A percentile compares a stretch with the other conserved stretches of the same genome.
Evolutionary conservation across 35 echinoderm and acorn worm species (phyloP).

Genomic region (Diadema setosum): DNA sequence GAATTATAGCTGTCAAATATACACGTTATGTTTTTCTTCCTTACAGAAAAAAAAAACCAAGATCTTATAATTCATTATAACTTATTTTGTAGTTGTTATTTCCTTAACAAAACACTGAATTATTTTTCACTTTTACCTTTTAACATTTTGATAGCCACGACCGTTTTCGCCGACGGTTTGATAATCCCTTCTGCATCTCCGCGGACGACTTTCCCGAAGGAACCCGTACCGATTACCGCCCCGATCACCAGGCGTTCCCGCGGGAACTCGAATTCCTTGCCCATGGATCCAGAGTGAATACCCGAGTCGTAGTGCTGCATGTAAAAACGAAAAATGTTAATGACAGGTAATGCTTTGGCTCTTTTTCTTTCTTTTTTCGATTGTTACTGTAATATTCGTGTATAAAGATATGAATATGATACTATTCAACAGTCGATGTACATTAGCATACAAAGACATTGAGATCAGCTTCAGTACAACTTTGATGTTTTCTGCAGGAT

Average conservation of each 20-base stretch:
- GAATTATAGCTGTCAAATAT: too few species aligned
- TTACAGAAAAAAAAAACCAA: neutral
- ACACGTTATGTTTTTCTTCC: neutral
- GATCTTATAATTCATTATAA: too few species aligned
- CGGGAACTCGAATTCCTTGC: constrained; percentile 49
- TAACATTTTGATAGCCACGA: constrained; percentile 67
- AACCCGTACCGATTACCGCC: constrained; percentile 46
- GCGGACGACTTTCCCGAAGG: constrained; percentile 52
- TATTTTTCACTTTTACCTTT: constrained; percentile 61
- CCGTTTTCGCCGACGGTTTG: neutral
- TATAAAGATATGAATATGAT: too few species aligned
- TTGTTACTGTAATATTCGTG: too few species aligned
- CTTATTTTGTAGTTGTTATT: neutral
- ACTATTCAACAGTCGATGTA: too few species aligned
- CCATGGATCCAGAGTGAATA: neutral
- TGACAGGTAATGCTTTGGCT: too few species aligned
- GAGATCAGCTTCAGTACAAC: too few species aligned
- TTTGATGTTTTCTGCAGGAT: too few species aligned
- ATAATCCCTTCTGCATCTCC: constrained; percentile 67
- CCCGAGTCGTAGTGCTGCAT: constrained; percentile 38
- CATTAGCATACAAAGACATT: too few species aligned
- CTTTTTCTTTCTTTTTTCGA: too few species aligned
- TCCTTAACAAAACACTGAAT: too few species aligned
- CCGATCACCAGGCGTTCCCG: constrained; percentile 20
- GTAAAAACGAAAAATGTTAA: neutral